Conservation (phyloP, 2,888 invertebrate genomes). For the Pseudococcus jackbeardsleyi region DNA sequence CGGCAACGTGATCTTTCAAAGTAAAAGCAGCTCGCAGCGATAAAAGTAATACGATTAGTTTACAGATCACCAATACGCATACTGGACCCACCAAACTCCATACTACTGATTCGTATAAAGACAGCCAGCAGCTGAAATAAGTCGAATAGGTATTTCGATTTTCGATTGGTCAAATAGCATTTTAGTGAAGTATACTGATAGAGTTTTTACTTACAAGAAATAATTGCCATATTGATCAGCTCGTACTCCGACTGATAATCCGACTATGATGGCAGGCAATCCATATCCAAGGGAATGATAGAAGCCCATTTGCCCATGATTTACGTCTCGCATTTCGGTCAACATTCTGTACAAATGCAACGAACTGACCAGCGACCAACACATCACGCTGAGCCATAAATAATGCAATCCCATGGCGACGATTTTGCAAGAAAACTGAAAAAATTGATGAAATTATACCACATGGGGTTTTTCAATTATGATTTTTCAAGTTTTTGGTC, state of each 20-base stretch:
- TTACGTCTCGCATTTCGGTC: slow-evolving; percentile 95
- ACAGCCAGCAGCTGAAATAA: slow-evolving; percentile 89
- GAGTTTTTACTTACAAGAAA: slow-evolving; percentile 81
- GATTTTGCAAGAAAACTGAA: slow-evolving; percentile 80
- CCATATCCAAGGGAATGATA: slow-evolving; percentile 94
- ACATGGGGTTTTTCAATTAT: too few relatives aligned
- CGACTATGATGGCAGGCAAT: slow-evolving; percentile 90
- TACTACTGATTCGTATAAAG: slow-evolving; percentile 91
- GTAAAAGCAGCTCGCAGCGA: slow-evolving; percentile 93
- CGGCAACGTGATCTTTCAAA: slow-evolving; percentile 88
- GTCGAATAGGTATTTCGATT: slow-evolving; percentile 56
- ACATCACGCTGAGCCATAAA: slow-evolving; percentile 90
- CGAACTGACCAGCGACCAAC: slow-evolving; percentile 93
- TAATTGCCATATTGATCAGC: slow-evolving; percentile 96
- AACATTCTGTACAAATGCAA: slow-evolving; percentile 93
- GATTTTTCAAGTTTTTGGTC: background rate
- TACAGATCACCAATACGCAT: slow-evolving; percentile 82
- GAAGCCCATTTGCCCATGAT: slow-evolving; percentile 93
- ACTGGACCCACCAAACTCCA: slow-evolving; percentile 97
- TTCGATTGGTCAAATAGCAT: slow-evolving; percentile 64
- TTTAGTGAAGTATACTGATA: background rate
- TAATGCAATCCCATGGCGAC: slow-evolving; percentile 93
- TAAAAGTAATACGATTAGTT: slow-evolving; percentile 84
- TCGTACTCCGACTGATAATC: slow-evolving; percentile 90
- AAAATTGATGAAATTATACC: too few relatives aligned